Conservation (phyloP, 2,888 invertebrate genomes). For the Drosophila niveifrons region DNA sequence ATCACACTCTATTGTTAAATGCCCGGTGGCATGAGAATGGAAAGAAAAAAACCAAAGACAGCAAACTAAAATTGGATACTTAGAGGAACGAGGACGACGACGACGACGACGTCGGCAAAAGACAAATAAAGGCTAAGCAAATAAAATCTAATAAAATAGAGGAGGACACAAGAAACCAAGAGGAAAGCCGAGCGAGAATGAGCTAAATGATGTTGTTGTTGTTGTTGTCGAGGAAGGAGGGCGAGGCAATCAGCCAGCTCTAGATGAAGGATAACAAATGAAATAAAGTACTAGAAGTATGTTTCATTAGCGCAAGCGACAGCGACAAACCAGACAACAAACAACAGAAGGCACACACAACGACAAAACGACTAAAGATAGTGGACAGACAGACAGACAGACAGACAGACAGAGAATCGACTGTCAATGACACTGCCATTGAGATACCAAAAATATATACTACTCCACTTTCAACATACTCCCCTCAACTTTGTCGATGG, state of each 20-base stretch:
- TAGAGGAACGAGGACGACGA: slow-evolving; percentile 38
- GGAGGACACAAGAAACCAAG: slow-evolving; percentile 60
- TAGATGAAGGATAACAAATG: slow-evolving; percentile 65
- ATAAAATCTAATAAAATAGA: slow-evolving; percentile 77
- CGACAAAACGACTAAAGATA: not conserved
- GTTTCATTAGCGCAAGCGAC: slow-evolving; percentile 76
- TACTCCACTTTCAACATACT: slow-evolving; percentile 44
- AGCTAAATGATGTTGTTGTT: slow-evolving; percentile 63
- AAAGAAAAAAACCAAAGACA: slow-evolving; percentile 26
- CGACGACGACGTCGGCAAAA: slow-evolving; percentile 50
- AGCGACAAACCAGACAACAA: slow-evolving; percentile 63
- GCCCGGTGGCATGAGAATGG: slow-evolving; percentile 26
- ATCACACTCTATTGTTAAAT: slow-evolving; percentile 50
- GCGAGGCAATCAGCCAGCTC: slow-evolving; percentile 31
- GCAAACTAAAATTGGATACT: slow-evolving; percentile 69
- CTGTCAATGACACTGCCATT: slow-evolving; percentile 57
- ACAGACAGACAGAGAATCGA: slow-evolving; percentile 54
- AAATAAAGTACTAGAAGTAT: slow-evolving; percentile 73
- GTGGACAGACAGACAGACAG: not conserved
- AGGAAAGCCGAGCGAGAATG: slow-evolving; percentile 53
- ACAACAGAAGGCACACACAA: slow-evolving; percentile 24
- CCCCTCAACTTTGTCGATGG: not conserved
- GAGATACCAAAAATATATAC: slow-evolving; percentile 50
- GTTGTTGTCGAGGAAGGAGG: slow-evolving; percentile 29
- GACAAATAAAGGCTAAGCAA: slow-evolving; percentile 79